Base-by-base conservation (phyloP, 2,797 vertebrate species). In the Tokudaia muenninki region DNA sequence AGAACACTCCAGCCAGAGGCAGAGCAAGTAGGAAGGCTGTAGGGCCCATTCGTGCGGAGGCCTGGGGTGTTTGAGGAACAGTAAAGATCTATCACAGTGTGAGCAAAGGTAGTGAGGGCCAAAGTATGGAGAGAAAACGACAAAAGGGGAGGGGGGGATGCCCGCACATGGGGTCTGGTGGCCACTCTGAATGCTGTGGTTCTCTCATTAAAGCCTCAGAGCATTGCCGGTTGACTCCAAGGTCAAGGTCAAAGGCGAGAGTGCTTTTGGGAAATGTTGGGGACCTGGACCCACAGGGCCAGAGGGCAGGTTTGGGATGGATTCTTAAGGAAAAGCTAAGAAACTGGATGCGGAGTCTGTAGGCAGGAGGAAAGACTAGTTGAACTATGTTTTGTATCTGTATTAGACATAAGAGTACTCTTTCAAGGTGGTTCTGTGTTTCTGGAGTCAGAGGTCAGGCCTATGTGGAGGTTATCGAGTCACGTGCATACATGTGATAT, bases 161-260 rank as follows among this genome's bases (percentile, higher is more conserved):
- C 17, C 22, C 11, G 34, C 0, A 0, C 24, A 2, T 9, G 6
- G 41, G 29, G 55, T 9, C 24, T 16, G 34, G 4, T 14, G 6
- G 63, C 19, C 47, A 44, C 17, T 26, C 59, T n/a, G 75, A 47
- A 21, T n/a, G 9, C 70, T 57, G 26, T 11, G 37, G 3, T 52
- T 19, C 75, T 79, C 63, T 67, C 77, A 72, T 37, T 44, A 14
- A n/a, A 52, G 34, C 37, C 17, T 47, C 47, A 14, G 77, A 37
- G 44, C 1, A 1, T 6, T 37, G 78, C n/a, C 61, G 83, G 47
- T 22, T 24, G 55, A 52, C n/a, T 21, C 2, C 67, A 50, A 59
- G 37, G 86, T 8, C 67, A 50, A 59, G 37, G 86, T 8, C 11
- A 26, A 31, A 44, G 63, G 17, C 17, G 34, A 75, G 21, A 29